These are phyloP conservation scores for Phaethornis superciliosus DNA, from an alignment of 2,113 vertebrate species.

Conservation along the genomic window DNA sequence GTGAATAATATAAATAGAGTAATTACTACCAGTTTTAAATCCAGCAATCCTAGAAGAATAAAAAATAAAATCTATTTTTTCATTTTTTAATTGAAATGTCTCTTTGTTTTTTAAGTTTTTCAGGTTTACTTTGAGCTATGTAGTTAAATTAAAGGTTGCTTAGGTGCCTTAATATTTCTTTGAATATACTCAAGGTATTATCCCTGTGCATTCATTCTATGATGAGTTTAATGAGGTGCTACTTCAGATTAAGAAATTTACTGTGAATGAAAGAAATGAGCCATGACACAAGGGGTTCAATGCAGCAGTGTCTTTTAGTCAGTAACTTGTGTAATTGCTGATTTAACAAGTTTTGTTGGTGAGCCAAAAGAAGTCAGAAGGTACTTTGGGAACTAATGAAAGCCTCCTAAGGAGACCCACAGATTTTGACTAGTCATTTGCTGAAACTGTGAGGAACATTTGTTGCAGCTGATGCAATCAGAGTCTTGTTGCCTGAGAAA, in stretches of 20 bases:
- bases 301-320: background rate
- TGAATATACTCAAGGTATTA: background rate
- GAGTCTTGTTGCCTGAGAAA: background rate
- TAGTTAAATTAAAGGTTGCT: background rate
- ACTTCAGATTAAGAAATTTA: background rate
- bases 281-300: background rate
- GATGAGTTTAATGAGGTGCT: background rate
- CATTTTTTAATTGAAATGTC: background rate
- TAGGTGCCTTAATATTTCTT: background rate
- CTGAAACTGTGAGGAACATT: background rate
- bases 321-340: background rate
- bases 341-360: background rate
- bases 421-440: background rate
- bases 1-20: background rate
- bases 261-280: background rate
- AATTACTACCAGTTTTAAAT: background rate
- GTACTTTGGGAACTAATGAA: background rate
- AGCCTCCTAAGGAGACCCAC: background rate
- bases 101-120: background rate
- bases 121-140: background rate
- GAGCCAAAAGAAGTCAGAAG: background rate
- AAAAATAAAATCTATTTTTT: accelerated
- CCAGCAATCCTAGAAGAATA: background rate
- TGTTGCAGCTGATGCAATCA: background rate
- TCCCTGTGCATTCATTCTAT: background rate